Evolutionary conservation across 2,888 invertebrate genomes (phyloP), one percentile per base, ranked within the genome.

Genomic region (Fragum fragum): DNA sequence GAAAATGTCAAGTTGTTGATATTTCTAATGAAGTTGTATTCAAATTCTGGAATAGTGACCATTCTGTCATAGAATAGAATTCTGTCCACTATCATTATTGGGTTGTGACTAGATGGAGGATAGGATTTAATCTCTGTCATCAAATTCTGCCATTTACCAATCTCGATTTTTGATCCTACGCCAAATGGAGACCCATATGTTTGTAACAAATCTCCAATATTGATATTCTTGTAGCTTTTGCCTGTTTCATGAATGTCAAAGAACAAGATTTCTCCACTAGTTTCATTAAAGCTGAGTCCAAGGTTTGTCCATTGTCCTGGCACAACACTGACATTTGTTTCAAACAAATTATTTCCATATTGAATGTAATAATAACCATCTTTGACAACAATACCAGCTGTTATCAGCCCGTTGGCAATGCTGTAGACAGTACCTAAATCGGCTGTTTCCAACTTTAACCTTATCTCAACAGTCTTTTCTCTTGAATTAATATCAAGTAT

Each of bases 231-330:
- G 23, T 76, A 73, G 6, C 57, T 75, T 47, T 73, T 68, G 18
- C 76, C 76, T 29, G 61, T 36, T 39, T 76, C 81, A 57, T 81
- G 73, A 16, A 69, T 75, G 42, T 79, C 79, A 61, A 76, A 47
- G 63, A 85, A 79, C 21, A 73, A 14, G 7, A 77, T 11, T 26
- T 66, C 29, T 26, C 81, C 85, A 29, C 76, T 59, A 9, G 59
- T 59, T 29, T 77, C 74, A 75, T 85, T 76, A 9, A 79, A 55
- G 26, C 77, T 53, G 0, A 85, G 11, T 2, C 85, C 81, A 29
- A 91, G 66, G 47, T 88, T 88, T 28, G 89, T 82, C 91, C 91
- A 91, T 26, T 75, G 73, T 14, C 76, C 72, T 2, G 68, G 16
- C 5, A 70, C 68, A 14, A 88, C 82, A 28, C 29, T 52, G 2